Percentiles rank a stretch among this genome's conserved stretches.
Evolutionary conservation across 2,888 invertebrate genomes (phyloP).

Genomic region (Cecidostiba fungosa): DNA sequence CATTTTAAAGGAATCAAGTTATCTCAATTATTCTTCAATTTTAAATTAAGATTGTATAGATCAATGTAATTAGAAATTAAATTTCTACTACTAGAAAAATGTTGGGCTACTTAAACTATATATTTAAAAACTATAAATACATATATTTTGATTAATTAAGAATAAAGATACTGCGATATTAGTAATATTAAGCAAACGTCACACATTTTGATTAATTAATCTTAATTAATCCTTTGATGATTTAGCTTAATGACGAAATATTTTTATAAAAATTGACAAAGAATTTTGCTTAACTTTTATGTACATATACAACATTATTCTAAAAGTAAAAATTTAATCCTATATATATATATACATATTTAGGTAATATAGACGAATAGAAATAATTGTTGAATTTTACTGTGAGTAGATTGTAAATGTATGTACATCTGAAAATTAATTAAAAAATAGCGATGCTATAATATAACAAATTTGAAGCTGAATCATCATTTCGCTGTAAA

Average conservation of each 20-base stretch:
- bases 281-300: background rate
- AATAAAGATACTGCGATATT: constrained; percentile 11
- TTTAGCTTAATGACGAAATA: background rate
- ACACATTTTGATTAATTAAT: background rate
- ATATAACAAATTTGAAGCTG: background rate
- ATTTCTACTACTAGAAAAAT: constrained; percentile 49
- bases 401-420: constrained; percentile 50
- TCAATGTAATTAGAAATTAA: constrained; percentile 27
- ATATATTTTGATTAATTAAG: constrained; percentile 1
- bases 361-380: constrained; percentile 4
- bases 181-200: background rate
- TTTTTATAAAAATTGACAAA: background rate
- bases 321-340: constrained; percentile 46
- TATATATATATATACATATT: too few species aligned
- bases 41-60: background rate
- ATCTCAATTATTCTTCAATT: background rate
- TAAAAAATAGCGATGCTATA: background rate
- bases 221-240: background rate
- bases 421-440: constrained; percentile 44
- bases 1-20: background rate
- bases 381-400: constrained; percentile 40
- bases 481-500: background rate
- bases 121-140: constrained; percentile 3
- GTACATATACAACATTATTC: constrained; percentile 49
- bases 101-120: constrained; percentile 26